A percentile compares a stretch with the other conserved stretches of the same genome.
Conservation (phyloP, 2,113 vertebrate genomes). For the Acanthisitta chloris region DNA sequence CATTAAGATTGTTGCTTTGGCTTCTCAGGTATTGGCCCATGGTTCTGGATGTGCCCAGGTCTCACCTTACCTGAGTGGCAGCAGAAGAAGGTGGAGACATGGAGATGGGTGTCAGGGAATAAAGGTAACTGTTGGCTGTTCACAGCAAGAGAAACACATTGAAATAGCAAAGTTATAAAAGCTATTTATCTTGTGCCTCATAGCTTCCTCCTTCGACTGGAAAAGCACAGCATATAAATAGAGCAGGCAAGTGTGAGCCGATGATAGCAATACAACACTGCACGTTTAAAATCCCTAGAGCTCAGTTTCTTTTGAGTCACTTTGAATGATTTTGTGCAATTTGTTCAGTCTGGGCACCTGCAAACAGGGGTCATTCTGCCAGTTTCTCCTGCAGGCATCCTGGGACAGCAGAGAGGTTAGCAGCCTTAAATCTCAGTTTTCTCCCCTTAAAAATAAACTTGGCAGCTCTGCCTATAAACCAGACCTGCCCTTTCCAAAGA, state of each 20-base stretch:
- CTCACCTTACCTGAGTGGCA: not conserved
- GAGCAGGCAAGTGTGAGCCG: not conserved
- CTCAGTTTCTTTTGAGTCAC: not conserved
- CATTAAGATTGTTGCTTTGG: not conserved
- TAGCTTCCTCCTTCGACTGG: not conserved
- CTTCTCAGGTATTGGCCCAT: accelerated
- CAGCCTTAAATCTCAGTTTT: not conserved
- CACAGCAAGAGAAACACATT: not conserved
- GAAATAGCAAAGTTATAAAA: not conserved
- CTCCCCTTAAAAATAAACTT: not conserved
- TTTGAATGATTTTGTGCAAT: not conserved
- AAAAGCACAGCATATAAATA: conserved; percentile 5
- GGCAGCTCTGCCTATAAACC: not conserved
- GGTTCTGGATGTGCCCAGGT: not conserved
- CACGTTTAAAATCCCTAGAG: not conserved
- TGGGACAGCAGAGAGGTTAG: not conserved
- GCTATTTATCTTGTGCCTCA: not conserved
- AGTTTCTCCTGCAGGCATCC: not conserved
- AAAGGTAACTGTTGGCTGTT: not conserved
- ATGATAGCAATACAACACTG: not conserved
- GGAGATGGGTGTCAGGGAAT: not conserved
- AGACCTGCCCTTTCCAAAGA: not conserved
- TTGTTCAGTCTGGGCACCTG: accelerated
- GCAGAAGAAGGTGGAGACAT: accelerated
- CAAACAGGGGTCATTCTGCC: not conserved